Base-by-base conservation (phyloP, 2,888 invertebrate genomes). In the Idaea biselata region DNA sequence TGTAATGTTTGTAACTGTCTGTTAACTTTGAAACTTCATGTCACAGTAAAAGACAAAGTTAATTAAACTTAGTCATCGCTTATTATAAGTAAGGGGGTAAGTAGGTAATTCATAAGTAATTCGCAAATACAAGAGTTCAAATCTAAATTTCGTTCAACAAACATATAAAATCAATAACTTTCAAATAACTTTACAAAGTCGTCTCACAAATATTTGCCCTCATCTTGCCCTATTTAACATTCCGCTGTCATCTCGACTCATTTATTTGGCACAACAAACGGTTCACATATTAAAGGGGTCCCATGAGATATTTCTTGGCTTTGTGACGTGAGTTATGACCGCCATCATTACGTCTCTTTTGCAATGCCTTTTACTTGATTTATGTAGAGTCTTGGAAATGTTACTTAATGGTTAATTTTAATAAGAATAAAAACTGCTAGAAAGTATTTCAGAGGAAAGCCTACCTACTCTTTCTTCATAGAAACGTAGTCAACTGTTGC, bases 181-280 rank as follows among this genome's bases (percentile, higher is more conserved):
- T 44, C 44, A 7, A 44, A 44, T 44, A 44, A 44, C 6, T 44
- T 44, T 11, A 14, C 44, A 8, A 44, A 44, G 44, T 44, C 44
- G 44, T 44, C 14, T 14, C 44, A 11, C 44, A 44, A 11, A 44
- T 44, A 44, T 14, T 44, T 44, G 44, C 11, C 44, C 44, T 44
- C 44, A 44, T 44, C 44, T 44, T 44, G 44, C 44, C 44, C 14
- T 44, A 44, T 44, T 44, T 44, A 44, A 44, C 32, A 44, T 58
- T 44, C 44, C 3, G 44, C 44, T 44, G 44, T 44, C 44, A 44
- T 44, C 44, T 11, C 44, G 14, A 44, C 44, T 31, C 58, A 44
- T 58, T 58, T 44, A 58, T 31, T 32, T 33, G 58, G 58, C 32
- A 60, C 55, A 60, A 60, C 60, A 60, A 59, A 59, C 44, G 60